phyloP scores from a whole-genome alignment of 2,888 invertebrate genomes.

The Choristoneura rosaceana region DNA sequence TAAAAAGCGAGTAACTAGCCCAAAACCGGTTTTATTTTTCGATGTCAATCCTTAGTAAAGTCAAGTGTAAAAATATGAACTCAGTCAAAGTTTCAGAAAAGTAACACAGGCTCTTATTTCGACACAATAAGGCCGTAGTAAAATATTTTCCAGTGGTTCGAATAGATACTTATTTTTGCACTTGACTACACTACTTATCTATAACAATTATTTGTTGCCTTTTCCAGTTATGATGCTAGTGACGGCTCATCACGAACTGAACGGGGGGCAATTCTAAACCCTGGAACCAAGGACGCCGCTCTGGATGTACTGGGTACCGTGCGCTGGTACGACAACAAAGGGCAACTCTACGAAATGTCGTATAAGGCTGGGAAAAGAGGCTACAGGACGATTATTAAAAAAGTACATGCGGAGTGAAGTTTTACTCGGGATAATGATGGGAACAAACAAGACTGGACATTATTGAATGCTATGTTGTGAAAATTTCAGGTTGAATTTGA shows the following conservation, averaged over 20 bases:
- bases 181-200: no score
- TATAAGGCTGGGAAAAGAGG: slow-evolving; percentile 82
- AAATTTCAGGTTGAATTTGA: neutral
- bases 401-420: slow-evolving; percentile 57
- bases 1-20: no score
- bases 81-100: no score
- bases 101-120: no score
- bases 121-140: no score
- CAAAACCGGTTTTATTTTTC: neutral
- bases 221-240: slow-evolving; percentile 77
- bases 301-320: slow-evolving; percentile 76
- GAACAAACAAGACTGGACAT: slow-evolving; percentile 55
- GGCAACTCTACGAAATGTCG: slow-evolving; percentile 80
- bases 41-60: neutral
- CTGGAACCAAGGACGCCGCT: slow-evolving; percentile 71
- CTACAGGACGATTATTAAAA: slow-evolving; percentile 77
- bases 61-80: no score
- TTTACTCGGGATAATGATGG: slow-evolving; percentile 30
- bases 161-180: no score
- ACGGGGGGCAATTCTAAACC: slow-evolving; percentile 68
- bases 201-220: slow-evolving; percentile 46
- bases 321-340: slow-evolving; percentile 78
- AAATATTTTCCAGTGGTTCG: no score
- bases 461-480: slow-evolving; percentile 39
- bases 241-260: slow-evolving; percentile 85